These are phyloP conservation scores for Lanius collurio DNA, from an alignment of 2,113 vertebrate species.

Conservation along the genomic window DNA sequence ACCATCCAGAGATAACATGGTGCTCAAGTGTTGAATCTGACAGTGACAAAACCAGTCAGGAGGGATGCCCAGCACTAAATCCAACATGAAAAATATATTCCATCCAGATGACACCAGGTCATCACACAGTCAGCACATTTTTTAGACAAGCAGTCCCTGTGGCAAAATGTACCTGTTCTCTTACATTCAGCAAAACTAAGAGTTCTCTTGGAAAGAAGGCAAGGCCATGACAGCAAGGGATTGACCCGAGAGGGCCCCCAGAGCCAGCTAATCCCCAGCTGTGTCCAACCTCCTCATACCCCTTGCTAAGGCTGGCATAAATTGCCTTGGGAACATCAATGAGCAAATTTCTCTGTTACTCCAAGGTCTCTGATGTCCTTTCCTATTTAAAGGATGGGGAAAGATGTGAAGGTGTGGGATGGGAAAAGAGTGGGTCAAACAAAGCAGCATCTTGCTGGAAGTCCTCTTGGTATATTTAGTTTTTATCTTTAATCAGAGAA, in stretches of 20 bases:
- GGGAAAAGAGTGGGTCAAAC: background rate
- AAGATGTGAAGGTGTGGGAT: background rate
- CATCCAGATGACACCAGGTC: background rate
- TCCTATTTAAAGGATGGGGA: background rate
- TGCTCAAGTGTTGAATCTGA: background rate
- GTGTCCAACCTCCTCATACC: background rate
- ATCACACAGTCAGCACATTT: background rate
- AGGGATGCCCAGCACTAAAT: background rate
- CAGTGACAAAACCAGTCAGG: background rate
- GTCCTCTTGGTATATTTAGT: background rate
- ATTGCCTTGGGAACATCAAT: background rate
- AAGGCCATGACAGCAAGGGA: background rate
- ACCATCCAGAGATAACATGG: background rate
- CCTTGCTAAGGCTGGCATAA: background rate
- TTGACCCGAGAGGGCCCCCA: background rate
- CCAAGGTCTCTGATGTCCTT: background rate
- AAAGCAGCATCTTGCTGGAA: background rate
- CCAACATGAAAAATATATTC: background rate
- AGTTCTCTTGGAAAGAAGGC: background rate
- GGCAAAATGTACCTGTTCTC: background rate
- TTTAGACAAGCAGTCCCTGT: background rate
- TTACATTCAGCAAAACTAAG: background rate
- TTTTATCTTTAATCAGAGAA: conserved; percentile 6
- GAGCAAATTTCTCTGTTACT: background rate
- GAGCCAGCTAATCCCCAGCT: background rate